phyloP scores from a whole-genome alignment of 2,888 invertebrate genomes.

The Mesochorus sp. region DNA sequence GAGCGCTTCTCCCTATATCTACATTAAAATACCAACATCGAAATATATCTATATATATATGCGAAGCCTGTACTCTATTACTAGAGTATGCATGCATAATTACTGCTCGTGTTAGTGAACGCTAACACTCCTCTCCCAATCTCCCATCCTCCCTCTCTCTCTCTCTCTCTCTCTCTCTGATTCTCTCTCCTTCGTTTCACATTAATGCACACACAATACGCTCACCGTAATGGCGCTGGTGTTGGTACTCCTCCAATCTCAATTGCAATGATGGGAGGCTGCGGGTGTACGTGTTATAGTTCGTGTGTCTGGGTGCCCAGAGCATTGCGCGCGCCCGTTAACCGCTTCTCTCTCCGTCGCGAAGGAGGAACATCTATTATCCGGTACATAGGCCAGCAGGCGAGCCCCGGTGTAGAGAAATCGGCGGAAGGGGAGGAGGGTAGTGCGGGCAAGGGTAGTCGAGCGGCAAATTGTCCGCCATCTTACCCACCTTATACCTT shows the following conservation, averaged over 20 bases:
- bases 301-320: slow-evolving; percentile 40
- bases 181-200: slow-evolving; percentile 17
- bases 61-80: slow-evolving; percentile 12
- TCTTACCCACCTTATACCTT: slow-evolving; percentile 82
- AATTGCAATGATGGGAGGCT: slow-evolving; percentile 35
- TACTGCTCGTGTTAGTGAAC: slow-evolving; percentile 40
- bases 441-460: slow-evolving; percentile 81
- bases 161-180: background rate
- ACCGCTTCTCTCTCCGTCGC: slow-evolving; percentile 67
- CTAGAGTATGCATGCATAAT: slow-evolving; percentile 34
- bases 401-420: slow-evolving; percentile 56
- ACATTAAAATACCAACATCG: background rate
- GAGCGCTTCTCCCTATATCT: slow-evolving; percentile 12
- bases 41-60: background rate
- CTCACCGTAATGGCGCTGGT: slow-evolving; percentile 51
- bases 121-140: slow-evolving; percentile 23
- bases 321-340: slow-evolving; percentile 63
- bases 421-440: slow-evolving; percentile 66
- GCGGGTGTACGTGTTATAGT: slow-evolving; percentile 23
- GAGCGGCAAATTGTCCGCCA: slow-evolving; percentile 82
- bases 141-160: background rate
- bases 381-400: slow-evolving; percentile 75
- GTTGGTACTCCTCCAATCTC: slow-evolving; percentile 53
- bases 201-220: slow-evolving; percentile 59
- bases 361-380: slow-evolving; percentile 81